Evolutionary conservation across 2,113 vertebrate species (phyloP), one percentile per base, ranked within the genome.

Genomic region (Chauna torquata): DNA sequence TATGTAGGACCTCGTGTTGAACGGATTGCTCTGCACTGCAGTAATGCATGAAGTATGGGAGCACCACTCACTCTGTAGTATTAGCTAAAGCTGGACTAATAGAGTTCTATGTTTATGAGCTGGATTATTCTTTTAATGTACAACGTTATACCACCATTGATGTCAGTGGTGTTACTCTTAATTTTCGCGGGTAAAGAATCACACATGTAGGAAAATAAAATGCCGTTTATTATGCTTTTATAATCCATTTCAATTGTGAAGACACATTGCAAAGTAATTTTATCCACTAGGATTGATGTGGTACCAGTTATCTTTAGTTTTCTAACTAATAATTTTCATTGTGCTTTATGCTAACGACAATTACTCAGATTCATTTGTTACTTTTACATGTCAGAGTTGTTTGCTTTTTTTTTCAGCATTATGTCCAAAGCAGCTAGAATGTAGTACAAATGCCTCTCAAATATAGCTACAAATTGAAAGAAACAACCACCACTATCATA

Each of bases 211-310:
- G 32, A 79, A 85, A 90, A 50, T n/a, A 85, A 75, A 90, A 76
- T 0, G 2, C 30, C 27, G 49, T 54, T 47, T 81, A 23, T 4
- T 5, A 76, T 0, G 3, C 57, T 69, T 76, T 44, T 55, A 20
- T 62, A 77, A 50, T 38, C 34, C 55, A 83, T 40, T 14, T 80
- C 38, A 1, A 7, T 23, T 45, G 8, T n/a, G 57, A 90, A 92
- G 19, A 49, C 42, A 19, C 9, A 42, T 10, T 4, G 16, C 9
- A 13, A 79, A 74, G 54, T 71, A 70, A 42, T 52, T 64, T 59
- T 52, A 75, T 78, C 72, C n/a, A 32, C 59, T 34, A 79, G 57
- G 50, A 75, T 6, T 64, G 55, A 70, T 59, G 36, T 1, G 3
- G 16, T 83, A 58, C 27, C 52, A 64, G 19, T 78, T 52, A 69